Evolutionary conservation across 2,113 vertebrate genomes (phyloP).

Genomic region (Melanerpes formicivorus): DNA sequence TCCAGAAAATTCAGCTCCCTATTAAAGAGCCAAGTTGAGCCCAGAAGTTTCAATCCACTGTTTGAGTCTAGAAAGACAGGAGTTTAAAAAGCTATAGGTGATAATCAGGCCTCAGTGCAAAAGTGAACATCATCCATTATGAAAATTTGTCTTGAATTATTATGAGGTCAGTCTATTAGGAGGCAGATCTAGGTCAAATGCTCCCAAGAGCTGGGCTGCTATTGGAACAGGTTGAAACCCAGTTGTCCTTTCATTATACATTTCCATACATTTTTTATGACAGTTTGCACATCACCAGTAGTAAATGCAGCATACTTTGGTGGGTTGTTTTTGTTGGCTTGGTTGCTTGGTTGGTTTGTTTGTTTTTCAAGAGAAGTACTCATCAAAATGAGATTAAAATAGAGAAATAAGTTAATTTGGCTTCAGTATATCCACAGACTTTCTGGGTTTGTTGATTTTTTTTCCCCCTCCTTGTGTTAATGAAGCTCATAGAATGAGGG

Average conservation of each 20-base stretch:
- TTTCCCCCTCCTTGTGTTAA: not conserved
- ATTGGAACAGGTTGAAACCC: slow-evolving; percentile 39
- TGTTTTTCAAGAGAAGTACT: not conserved
- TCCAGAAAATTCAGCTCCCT: not conserved
- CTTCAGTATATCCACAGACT: not conserved
- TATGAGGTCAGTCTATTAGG: slow-evolving; percentile 13
- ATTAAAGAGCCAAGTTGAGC: not conserved
- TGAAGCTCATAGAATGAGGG: not conserved
- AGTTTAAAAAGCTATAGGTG: not conserved
- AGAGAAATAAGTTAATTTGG: not conserved
- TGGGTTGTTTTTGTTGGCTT: too few relatives aligned
- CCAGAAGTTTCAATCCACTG: not conserved
- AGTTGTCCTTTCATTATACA: not conserved
- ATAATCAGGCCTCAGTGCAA: not conserved
- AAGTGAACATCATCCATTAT: slow-evolving; percentile 6
- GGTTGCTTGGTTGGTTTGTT: too few relatives aligned
- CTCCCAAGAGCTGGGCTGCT: slow-evolving; percentile 22
- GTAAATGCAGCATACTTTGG: not conserved
- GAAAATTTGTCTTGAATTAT: slow-evolving; percentile 25
- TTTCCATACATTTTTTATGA: slow-evolving; percentile 36
- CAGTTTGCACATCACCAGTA: not conserved
- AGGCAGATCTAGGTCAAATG: slow-evolving; percentile 49
- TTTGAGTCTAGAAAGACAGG: not conserved
- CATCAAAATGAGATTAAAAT: not conserved
- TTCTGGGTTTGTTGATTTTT: not conserved